phyloP scores from a whole-genome alignment of 1,140 invertebrate genomes.

The Procambarus clarkii region DNA sequence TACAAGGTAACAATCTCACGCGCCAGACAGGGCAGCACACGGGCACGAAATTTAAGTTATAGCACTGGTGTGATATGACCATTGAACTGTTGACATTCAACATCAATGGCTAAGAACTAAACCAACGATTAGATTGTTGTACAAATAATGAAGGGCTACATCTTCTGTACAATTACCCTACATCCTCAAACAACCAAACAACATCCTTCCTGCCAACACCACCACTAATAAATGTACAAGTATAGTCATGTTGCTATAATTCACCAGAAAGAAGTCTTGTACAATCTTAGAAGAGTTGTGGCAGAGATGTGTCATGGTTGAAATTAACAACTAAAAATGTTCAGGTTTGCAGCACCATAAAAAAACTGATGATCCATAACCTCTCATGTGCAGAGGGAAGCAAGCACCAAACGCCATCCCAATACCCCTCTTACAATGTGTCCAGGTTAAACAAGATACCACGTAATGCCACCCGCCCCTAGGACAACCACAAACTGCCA shows the following conservation, averaged over 20 bases:
- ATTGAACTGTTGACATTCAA: slow-evolving; percentile 16
- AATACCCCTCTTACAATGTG: slow-evolving; percentile 19
- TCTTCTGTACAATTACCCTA: slow-evolving; percentile 42
- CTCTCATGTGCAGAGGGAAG: slow-evolving; percentile 35
- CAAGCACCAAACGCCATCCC: slow-evolving; percentile 27
- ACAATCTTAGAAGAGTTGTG: slow-evolving; percentile 2
- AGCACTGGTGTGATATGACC: slow-evolving; percentile 29
- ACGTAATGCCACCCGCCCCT: slow-evolving; percentile 29
- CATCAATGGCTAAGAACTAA: slow-evolving; percentile 18
- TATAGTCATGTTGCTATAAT: slow-evolving; percentile 21
- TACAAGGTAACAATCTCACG: slow-evolving; percentile 66
- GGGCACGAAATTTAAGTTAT: slow-evolving; percentile 41
- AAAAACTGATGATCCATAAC: slow-evolving; percentile 16
- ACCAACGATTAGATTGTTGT: not conserved
- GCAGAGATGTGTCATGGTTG: not conserved
- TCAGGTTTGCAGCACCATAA: slow-evolving; percentile 38
- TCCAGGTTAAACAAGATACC: slow-evolving; percentile 16
- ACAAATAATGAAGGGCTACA: slow-evolving; percentile 43
- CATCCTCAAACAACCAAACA: slow-evolving; percentile 40
- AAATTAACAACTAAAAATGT: not conserved
- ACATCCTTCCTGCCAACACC: slow-evolving; percentile 54
- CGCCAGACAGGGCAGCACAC: slow-evolving; percentile 62
- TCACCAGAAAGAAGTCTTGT: slow-evolving; percentile 30
- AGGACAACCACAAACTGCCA: slow-evolving; percentile 44
- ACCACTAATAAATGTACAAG: slow-evolving; percentile 25